Conservation (phyloP, 2,797 vertebrate species). For the Scolopax rusticola region DNA sequence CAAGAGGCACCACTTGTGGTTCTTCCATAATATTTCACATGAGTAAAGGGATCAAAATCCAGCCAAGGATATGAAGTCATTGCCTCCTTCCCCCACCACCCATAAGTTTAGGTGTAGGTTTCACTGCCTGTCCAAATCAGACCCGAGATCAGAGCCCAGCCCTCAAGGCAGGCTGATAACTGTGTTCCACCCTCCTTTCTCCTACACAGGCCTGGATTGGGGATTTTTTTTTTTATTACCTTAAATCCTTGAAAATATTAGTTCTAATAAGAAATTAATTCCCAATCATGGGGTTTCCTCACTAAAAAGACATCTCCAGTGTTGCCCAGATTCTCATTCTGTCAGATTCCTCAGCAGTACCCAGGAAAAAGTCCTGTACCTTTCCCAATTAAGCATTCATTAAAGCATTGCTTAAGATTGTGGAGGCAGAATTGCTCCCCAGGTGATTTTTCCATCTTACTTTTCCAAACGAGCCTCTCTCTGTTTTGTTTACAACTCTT, state of each 20-base stretch:
- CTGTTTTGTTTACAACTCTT: background rate
- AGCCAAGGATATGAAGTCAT: background rate
- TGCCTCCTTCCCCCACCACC: background rate
- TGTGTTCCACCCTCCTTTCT: background rate
- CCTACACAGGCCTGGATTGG: background rate
- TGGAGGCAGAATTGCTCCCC: background rate
- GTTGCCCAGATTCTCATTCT: background rate
- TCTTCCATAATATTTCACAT: background rate
- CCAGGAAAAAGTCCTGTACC: background rate
- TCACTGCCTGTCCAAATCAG: background rate
- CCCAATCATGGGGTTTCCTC: background rate
- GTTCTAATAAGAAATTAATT: background rate
- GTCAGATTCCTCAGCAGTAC: background rate
- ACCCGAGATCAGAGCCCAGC: background rate
- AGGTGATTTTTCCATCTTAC: background rate
- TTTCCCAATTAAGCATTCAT: background rate
- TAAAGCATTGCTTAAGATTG: background rate
- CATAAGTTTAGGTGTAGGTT: rapidly evolving
- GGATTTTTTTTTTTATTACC: background rate
- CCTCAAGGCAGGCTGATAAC: background rate
- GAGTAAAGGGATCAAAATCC: background rate
- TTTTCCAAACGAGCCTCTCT: background rate
- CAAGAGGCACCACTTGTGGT: background rate
- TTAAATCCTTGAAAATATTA: background rate
- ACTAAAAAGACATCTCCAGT: background rate